Evolutionary conservation across 2,888 invertebrate genomes (phyloP), one percentile per base, ranked within the genome.

Genomic region (Euspilapteryx auroguttella): DNA sequence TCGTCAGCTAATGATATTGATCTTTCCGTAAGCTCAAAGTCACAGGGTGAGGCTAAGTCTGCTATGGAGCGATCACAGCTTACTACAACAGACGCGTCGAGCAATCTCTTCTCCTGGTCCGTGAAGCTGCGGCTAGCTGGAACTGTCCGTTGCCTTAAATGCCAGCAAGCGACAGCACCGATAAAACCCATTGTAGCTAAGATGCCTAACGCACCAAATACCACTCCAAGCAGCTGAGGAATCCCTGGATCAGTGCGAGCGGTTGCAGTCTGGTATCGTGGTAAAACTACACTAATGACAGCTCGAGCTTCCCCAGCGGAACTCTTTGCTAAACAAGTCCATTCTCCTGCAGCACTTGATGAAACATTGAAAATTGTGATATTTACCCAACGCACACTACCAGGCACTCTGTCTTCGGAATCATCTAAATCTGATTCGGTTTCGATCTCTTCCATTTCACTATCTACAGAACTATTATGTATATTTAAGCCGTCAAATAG

Each of bases 71-170:
- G 78, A 34, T 82, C 82, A 41, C 83, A 83, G 42, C 85, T 85
- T 24, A 78, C 59, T 8, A 75, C 57, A 47, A 81, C 45, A 62
- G 90, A 90, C 14, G 89, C 83, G 44, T 91, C 90, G 37, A 92
- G 78, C 28, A 92, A 68, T 46, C 90, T 87, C 61, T 92, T 91
- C 48, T 92, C 91, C 65, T 92, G 92, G 48, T 92, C 92, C 29
- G 86, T 89, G 49, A 89, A 89, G 55, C 89, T 90, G 35, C 80
- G 71, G 37, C 78, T 79, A 0, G 79, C 73, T 15, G 79, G 76
- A 3, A 87, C 83, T 37, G 87, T 86, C 24, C 85, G 81, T 56
- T 87, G 87, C 32, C 89, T 79, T 30, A 87, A 82, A 39, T 86
- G 82, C 69, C 76, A 76, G 33, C 78, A 75, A 2, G 69, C 73